Percentiles rank a stretch among this genome's conserved stretches.
Conservation (phyloP, 2,888 invertebrate genomes). For the Charanyca ferruginea region DNA sequence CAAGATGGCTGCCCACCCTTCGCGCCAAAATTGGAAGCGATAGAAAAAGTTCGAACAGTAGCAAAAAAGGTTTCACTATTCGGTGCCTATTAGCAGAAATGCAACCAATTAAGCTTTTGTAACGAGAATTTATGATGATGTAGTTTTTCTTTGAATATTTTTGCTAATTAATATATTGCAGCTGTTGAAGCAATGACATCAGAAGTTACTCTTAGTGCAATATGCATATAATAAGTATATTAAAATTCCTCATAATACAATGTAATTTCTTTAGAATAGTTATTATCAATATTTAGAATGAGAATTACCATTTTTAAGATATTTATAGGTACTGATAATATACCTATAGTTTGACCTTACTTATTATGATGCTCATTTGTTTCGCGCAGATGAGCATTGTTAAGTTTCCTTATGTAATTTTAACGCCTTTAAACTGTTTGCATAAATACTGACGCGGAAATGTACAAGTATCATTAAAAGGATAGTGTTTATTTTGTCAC, state of each 20-base stretch:
- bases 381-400: constrained; percentile 27
- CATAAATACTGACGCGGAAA: constrained; percentile 29
- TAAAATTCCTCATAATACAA: not conserved
- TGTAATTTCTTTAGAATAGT: not conserved
- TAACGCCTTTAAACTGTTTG: constrained; percentile 24
- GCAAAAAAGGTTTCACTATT: constrained; percentile 60
- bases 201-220: not conserved
- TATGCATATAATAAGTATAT: too few relatives aligned
- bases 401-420: constrained; percentile 14
- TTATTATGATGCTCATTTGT: constrained; percentile 18
- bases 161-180: constrained; percentile 15
- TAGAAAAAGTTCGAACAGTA: constrained; percentile 72
- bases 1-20: constrained; percentile 80
- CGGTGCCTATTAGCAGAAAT: constrained; percentile 76
- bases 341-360: constrained; percentile 14
- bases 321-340: too few relatives aligned
- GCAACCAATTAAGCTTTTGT: constrained; percentile 51
- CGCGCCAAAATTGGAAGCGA: constrained; percentile 67
- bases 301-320: too few relatives aligned
- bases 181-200: constrained; percentile 22
- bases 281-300: too few relatives aligned
- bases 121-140: constrained; percentile 32
- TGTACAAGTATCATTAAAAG: constrained; percentile 1
- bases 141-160: constrained; percentile 22
- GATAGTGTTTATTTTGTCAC: constrained; percentile 25